phyloP scores from a whole-genome alignment of 2,797 vertebrate genomes.

The Hephaestus fuliginosus region DNA sequence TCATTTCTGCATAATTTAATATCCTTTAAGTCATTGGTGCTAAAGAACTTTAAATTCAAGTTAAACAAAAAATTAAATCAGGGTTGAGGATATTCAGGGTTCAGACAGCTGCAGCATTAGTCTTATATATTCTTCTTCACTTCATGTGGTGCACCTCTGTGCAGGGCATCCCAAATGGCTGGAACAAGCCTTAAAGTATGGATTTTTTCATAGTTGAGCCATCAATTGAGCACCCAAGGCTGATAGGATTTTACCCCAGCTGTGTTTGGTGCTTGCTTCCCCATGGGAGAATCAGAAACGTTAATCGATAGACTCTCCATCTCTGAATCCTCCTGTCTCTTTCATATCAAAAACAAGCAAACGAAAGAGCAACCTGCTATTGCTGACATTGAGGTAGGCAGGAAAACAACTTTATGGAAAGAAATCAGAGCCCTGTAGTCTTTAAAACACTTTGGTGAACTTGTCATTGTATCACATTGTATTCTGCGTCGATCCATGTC shows the following conservation, averaged over 20 bases:
- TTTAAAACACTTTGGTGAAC: slow-evolving; percentile 38
- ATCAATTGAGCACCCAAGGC: slow-evolving; percentile 65
- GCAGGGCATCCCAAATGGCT: slow-evolving; percentile 43
- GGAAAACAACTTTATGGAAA: slow-evolving; percentile 31
- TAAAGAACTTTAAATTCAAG: no score
- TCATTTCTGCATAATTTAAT: no score
- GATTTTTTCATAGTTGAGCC: slow-evolving; percentile 68
- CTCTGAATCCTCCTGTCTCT: slow-evolving; percentile 7
- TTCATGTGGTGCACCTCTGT: slow-evolving; percentile 34
- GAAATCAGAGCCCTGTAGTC: slow-evolving; percentile 13
- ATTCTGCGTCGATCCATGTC: slow-evolving; percentile 25
- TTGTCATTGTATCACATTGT: slow-evolving; percentile 19
- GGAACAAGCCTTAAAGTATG: slow-evolving; percentile 65
- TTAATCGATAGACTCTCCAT: slow-evolving; percentile 68
- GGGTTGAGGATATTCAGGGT: background rate
- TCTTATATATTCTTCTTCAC: slow-evolving; percentile 19
- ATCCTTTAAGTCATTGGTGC: no score
- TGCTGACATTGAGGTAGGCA: background rate
- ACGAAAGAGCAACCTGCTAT: slow-evolving; percentile 31
- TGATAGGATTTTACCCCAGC: slow-evolving; percentile 70
- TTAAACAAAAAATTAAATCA: background rate
- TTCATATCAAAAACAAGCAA: slow-evolving; percentile 35
- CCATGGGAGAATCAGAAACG: slow-evolving; percentile 66
- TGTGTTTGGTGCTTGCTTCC: slow-evolving; percentile 58
- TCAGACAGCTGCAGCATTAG: slow-evolving; percentile 1